These are phyloP conservation scores for Metallyticus violacea DNA, from an alignment of 2,888 invertebrate genomes.

Conservation along the genomic window DNA sequence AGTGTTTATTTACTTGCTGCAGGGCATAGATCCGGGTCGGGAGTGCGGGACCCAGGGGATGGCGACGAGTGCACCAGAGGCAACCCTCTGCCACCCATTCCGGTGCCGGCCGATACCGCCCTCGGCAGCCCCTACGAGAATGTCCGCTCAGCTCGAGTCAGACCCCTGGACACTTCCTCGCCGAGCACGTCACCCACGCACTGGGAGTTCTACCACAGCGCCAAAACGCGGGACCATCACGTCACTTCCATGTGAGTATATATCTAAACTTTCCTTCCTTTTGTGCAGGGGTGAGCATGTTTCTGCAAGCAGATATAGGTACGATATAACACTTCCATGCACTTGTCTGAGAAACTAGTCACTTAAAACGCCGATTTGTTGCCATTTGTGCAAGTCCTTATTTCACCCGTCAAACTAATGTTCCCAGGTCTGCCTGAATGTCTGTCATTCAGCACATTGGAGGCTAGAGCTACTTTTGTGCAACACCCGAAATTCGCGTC, in stretches of 20 bases:
- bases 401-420: too few species aligned
- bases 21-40: slow-evolving; percentile 11
- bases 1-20: neutral
- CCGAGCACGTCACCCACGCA: slow-evolving; percentile 55
- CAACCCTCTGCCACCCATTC: slow-evolving; percentile 63
- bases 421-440: too few species aligned
- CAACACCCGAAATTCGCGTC: too few species aligned
- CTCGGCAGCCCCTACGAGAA: slow-evolving; percentile 64
- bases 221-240: neutral
- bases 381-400: neutral
- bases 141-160: slow-evolving; percentile 48
- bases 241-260: neutral
- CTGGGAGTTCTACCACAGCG: slow-evolving; percentile 51
- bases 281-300: too few species aligned
- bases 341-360: too few species aligned
- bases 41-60: slow-evolving; percentile 34
- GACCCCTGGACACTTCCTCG: slow-evolving; percentile 49
- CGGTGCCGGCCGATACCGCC: slow-evolving; percentile 57
- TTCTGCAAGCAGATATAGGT: too few species aligned
- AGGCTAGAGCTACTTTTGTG: too few species aligned
- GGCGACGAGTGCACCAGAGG: slow-evolving; percentile 55
- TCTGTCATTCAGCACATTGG: too few species aligned
- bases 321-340: too few species aligned
- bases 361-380: neutral
- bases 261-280: too few species aligned